Base-by-base conservation (phyloP, 2,888 invertebrate genomes). In the Drosophila bunnanda region DNA sequence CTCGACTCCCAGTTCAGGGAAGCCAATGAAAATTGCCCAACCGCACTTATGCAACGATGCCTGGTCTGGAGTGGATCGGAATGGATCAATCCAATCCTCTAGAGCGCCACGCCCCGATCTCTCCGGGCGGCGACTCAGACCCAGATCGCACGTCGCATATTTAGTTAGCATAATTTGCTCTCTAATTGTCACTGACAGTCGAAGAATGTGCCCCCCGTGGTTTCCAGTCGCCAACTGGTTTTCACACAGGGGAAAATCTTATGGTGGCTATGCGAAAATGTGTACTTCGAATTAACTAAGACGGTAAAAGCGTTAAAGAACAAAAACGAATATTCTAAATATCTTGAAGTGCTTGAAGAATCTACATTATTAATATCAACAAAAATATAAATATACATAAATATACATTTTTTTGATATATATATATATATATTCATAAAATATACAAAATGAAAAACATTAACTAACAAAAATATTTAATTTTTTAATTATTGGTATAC, bases 81-180 rank as follows among this genome's bases (percentile, higher is more conserved):
- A 56, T 66, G 44, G 36, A 66, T 46, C 58, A 28, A 46, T 20
- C 48, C 48, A 48, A 50, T 20, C 20, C 25, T 20, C 17, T 52
- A 34, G 28, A 13, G 17, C 41, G 22, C 57, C 75, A 66, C 48
- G 60, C 46, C 72, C 36, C 34, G 30, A 58, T 57, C 36, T 39
- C 55, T 44, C 43, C 50, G 28, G 48, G 65, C 67, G 38, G 17
- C 53, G 25, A 53, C 73, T 60, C 50, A 17, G 61, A 65, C 43
- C 64, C 62, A 68, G 76, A 59, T 73, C 61, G 56, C 77, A 74
- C 62, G 70, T 79, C 72, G 74, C 77, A 69, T 79, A 87, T 85
- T 83, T 86, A 80, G 87, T 84, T 89, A 74, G 82, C 88, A 88
- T 85, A 89, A 89, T 85, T 88, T 76, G 86, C 80, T 74, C 78